Percentiles rank a stretch among this genome's conserved stretches.
These are phyloP conservation scores for Paralvinella palmiformis DNA, from an alignment of 1,140 invertebrate species.

Conservation along the genomic window DNA sequence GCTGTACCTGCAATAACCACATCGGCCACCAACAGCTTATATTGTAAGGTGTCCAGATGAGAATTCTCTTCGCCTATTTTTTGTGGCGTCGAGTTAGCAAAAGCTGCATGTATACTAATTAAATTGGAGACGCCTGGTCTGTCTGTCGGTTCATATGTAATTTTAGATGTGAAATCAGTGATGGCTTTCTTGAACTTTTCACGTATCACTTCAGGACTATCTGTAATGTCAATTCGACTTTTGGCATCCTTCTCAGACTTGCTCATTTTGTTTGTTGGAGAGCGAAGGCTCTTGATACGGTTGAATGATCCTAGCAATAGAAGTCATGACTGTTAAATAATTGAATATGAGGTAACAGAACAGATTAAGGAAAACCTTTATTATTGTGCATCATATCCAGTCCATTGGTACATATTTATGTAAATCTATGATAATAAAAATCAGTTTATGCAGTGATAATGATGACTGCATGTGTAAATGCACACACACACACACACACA, in stretches of 20 bases:
- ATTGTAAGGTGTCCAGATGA: constrained; percentile 68
- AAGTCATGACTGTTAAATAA: no score
- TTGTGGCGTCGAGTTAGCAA: constrained; percentile 63
- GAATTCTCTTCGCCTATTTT: constrained; percentile 65
- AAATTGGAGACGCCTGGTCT: constrained; percentile 86
- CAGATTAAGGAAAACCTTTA: no score
- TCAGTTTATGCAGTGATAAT: no score
- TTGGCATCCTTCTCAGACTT: constrained; percentile 81
- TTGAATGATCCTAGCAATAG: constrained; percentile 35
- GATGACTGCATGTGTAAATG: no score
- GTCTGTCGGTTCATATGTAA: constrained; percentile 70
- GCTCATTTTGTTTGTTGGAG: constrained; percentile 87
- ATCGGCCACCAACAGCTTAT: constrained; percentile 72
- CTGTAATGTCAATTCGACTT: constrained; percentile 73
- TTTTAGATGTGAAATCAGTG: constrained; percentile 80
- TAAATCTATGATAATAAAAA: no score
- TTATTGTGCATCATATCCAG: no score
- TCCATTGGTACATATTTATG: no score
- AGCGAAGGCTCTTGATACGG: constrained; percentile 38
- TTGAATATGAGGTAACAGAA: no score
- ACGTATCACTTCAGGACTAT: constrained; percentile 68
- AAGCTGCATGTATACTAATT: constrained; percentile 66
- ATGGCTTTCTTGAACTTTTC: constrained; percentile 85
- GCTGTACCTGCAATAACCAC: constrained; percentile 63
- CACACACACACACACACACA: no score